Conservation (phyloP, 2,113 vertebrate species). For the Urocitellus parryii region DNA sequence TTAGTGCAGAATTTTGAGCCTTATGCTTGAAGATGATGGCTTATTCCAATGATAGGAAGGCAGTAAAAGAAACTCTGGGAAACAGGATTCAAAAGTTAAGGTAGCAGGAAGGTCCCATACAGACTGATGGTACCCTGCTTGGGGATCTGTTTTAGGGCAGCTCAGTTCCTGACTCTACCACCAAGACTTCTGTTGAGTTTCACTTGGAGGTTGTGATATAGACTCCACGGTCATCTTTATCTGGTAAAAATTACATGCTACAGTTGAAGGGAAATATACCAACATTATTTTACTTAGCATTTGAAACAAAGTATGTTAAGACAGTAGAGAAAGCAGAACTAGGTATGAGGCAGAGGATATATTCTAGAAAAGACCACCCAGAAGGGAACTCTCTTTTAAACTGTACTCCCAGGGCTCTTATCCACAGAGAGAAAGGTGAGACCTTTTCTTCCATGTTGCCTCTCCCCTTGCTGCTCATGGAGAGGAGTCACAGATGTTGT, state of each 20-base stretch:
- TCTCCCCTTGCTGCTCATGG: background rate
- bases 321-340: background rate
- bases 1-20: background rate
- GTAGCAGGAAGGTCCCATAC: no score
- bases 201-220: background rate
- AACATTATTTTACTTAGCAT: background rate
- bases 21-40: background rate
- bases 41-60: background rate
- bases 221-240: background rate
- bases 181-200: background rate
- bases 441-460: background rate
- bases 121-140: background rate
- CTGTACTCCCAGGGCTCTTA: background rate
- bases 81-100: background rate
- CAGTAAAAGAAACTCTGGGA: background rate
- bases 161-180: background rate
- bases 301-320: background rate
- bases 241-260: background rate
- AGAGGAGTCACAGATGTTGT: background rate
- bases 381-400: background rate
- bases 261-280: background rate
- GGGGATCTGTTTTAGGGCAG: background rate
- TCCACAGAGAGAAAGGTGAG: background rate
- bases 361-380: conserved; percentile 3
- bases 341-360: background rate